Evolutionary conservation across 2,888 invertebrate species (phyloP).

Genomic region (Candidula unifasciata): DNA sequence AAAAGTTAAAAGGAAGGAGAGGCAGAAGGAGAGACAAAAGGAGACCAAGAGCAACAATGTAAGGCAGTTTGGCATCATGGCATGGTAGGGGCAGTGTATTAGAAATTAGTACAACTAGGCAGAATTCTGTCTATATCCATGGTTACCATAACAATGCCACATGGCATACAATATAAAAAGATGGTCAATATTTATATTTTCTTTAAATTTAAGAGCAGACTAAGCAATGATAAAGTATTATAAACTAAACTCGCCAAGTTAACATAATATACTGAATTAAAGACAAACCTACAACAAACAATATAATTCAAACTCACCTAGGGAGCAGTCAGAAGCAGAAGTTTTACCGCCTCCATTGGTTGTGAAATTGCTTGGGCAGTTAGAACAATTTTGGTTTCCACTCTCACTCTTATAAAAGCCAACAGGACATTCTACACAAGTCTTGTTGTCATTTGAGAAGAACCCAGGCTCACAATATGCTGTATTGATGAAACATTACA

Average conservation of each 20-base stretch:
- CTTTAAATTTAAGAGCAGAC: too few species aligned
- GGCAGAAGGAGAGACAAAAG: too few species aligned
- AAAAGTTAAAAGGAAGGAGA: too few species aligned
- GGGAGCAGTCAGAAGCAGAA: conserved; percentile 29
- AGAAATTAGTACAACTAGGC: too few species aligned
- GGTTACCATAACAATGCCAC: too few species aligned
- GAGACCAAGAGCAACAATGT: too few species aligned
- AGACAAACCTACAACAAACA: not conserved
- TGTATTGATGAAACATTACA: conserved; percentile 34
- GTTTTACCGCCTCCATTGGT: conserved; percentile 41
- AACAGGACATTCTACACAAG: conserved; percentile 45
- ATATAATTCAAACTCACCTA: conserved; percentile 44
- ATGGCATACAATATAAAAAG: too few species aligned
- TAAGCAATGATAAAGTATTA: not conserved
- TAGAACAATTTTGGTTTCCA: conserved; percentile 54
- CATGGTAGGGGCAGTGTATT: too few species aligned
- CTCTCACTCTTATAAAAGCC: conserved; percentile 50
- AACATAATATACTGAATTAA: not conserved
- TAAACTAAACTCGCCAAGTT: not conserved
- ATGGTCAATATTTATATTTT: too few species aligned
- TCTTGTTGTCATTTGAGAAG: conserved; percentile 43
- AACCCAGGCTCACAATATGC: conserved; percentile 55
- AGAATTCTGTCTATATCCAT: too few species aligned
- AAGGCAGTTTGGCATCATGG: too few species aligned
- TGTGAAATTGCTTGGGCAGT: conserved; percentile 43